Conservation (phyloP, 2,797 vertebrate species). For the Pristis pectinata region DNA sequence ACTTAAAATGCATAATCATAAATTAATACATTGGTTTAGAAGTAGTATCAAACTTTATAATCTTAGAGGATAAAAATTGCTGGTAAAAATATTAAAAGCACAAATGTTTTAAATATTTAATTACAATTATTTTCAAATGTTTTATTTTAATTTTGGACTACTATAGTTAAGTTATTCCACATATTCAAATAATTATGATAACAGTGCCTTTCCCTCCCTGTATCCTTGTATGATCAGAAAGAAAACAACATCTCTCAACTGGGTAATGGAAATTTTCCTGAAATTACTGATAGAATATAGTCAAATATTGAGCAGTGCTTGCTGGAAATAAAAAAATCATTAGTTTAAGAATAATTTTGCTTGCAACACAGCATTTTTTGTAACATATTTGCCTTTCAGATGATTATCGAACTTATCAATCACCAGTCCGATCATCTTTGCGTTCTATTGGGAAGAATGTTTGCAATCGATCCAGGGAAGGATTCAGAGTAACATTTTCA, state of each 20-base stretch:
- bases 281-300: background rate
- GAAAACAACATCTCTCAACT: background rate
- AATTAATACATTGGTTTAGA: background rate
- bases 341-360: background rate
- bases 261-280: background rate
- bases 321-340: background rate
- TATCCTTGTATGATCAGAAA: background rate
- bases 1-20: background rate
- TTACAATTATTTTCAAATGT: background rate
- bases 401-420: conserved; percentile 50
- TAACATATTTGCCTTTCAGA: conserved; percentile 26
- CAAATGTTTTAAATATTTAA: background rate
- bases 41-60: background rate
- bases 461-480: conserved; percentile 45
- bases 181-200: background rate
- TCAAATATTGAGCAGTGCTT: background rate
- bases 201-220: background rate
- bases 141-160: background rate
- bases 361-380: background rate
- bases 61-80: background rate
- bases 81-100: background rate
- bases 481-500: conserved; percentile 50
- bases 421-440: conserved; percentile 47
- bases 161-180: background rate
- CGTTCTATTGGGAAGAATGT: conserved; percentile 49